phyloP scores from a whole-genome alignment of 2,797 vertebrate genomes.

The Cossypha polioptera region DNA sequence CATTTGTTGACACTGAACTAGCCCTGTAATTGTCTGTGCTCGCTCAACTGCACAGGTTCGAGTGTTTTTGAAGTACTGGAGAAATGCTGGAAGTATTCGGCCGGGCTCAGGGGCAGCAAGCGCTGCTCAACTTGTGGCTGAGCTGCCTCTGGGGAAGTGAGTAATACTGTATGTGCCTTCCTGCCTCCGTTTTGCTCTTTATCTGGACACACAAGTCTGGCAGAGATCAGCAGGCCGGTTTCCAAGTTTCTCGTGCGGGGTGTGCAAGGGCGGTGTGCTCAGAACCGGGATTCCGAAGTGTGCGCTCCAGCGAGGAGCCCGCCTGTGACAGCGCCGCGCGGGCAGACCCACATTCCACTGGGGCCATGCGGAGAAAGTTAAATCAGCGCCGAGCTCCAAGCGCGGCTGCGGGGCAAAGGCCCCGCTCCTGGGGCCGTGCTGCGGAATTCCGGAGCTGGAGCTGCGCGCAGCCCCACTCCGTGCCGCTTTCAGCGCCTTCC shows the following conservation, averaged over 20 bases:
- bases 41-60: not conserved
- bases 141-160: not conserved
- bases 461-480: not conserved
- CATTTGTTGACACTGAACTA: not conserved
- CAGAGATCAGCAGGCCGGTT: not conserved
- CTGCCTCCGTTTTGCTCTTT: not conserved
- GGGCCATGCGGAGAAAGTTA: not conserved
- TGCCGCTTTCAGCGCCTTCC: rapidly evolving
- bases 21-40: not conserved
- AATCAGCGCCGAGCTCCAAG: rapidly evolving
- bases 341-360: rapidly evolving
- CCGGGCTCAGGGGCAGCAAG: not conserved
- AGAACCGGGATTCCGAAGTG: rapidly evolving
- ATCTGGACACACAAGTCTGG: not conserved
- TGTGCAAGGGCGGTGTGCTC: not conserved
- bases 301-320: rapidly evolving
- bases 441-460: not conserved
- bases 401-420: not conserved
- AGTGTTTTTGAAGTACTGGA: not conserved
- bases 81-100: not conserved
- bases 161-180: not conserved
- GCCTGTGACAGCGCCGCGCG: rapidly evolving
- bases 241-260: not conserved
- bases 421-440: rapidly evolving
- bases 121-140: not conserved